Conservation (phyloP, 2,888 invertebrate genomes). For the Drosophila rellima region DNA sequence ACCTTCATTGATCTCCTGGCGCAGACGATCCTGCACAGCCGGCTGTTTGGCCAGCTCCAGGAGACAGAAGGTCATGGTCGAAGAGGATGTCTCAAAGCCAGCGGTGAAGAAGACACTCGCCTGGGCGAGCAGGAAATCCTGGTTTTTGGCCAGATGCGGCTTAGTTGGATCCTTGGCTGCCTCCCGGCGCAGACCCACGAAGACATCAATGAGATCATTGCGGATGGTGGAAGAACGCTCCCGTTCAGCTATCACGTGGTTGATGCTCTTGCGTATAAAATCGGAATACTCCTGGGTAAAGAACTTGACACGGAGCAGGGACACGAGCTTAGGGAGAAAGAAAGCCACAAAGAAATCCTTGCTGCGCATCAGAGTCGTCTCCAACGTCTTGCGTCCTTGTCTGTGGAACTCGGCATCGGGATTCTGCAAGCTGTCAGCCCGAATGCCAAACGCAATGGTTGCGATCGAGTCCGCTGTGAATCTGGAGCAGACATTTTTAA, state of each 20-base stretch:
- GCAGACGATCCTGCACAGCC: conserved; percentile 84
- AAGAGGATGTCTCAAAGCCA: conserved; percentile 85
- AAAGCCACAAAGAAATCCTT: conserved; percentile 80
- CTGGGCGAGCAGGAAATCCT: conserved; percentile 83
- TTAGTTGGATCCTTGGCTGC: conserved; percentile 49
- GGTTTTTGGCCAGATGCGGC: conserved; percentile 60
- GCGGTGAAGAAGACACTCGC: conserved; percentile 84
- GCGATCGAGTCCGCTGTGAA: conserved; percentile 84
- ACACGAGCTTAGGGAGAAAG: conserved; percentile 81
- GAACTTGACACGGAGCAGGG: conserved; percentile 72
- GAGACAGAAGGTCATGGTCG: conserved; percentile 85
- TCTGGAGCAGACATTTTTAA: conserved; percentile 78
- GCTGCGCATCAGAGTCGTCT: conserved; percentile 61
- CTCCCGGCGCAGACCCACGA: conserved; percentile 85
- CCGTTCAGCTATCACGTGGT: conserved; percentile 85
- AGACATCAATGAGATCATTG: conserved; percentile 86
- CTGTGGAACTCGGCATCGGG: conserved; percentile 81
- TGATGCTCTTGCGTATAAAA: conserved; percentile 85
- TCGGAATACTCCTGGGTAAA: conserved; percentile 73
- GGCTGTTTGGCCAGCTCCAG: conserved; percentile 85
- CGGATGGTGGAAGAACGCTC: conserved; percentile 83
- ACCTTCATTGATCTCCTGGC: conserved; percentile 85
- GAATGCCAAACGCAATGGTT: conserved; percentile 82
- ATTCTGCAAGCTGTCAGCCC: conserved; percentile 81
- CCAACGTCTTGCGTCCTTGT: conserved; percentile 73